Base-by-base conservation (phyloP, 2,113 vertebrate species). In the Syngnathus floridae region DNA sequence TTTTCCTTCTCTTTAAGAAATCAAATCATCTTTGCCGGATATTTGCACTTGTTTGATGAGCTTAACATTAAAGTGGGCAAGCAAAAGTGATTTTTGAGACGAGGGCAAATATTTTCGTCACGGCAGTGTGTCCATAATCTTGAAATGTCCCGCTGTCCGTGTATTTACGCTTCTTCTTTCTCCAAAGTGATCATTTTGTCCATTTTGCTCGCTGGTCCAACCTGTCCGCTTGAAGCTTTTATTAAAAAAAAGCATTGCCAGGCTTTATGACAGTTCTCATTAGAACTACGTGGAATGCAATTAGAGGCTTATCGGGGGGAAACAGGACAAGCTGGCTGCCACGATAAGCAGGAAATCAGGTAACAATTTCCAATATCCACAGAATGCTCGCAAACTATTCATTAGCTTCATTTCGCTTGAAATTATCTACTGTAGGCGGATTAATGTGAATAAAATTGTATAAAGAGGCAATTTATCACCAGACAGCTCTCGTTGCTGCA, bases 281-380 rank as follows among this genome's bases (percentile, higher is more conserved):
- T 95, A 94, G 91, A 81, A 90, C 91, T 90, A 92, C 0, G 81
- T 91, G 89, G 90, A 89, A 93, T 88, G 90, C 90, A 94, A 93
- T 95, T 94, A 93, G 91, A 88, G 84, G 61, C 70, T 86, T 71
- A 36, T 90, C 92, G 92, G 91, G 88, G 82, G 82, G 77, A 84
- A 89, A 92, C 91, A 87, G 89, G 83, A 91, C 89, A 92, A 93
- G 89, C 92, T 95, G 92, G 84, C 86, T 90, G 79, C 86, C 88
- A 84, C 91, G 93, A 94, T 95, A 95, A 94, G 92, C 84, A 88
- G 81, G 83, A 90, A 87, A 90, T 92, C 88, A 88, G 90, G 91
- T 90, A 92, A 80, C 86, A 88, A 83, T 82, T 89, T 90, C 75
- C 86, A 90, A 85, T 90, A 67, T 71, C 21, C 36, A 66, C 43